Evolutionary conservation across 2,113 vertebrate genomes (phyloP).

Genomic region (Trichechus manatus): DNA sequence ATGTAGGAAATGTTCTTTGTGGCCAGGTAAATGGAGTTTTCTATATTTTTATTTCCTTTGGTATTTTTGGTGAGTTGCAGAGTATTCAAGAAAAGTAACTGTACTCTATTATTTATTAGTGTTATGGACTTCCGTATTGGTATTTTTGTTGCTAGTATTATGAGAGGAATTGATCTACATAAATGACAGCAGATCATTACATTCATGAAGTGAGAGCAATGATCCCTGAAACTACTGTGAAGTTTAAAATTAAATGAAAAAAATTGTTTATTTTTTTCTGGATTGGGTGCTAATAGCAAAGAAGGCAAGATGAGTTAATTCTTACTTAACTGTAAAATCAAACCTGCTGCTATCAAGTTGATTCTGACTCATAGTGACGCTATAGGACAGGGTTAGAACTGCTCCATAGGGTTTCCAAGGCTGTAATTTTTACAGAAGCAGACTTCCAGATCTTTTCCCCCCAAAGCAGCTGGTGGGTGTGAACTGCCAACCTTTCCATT

Average conservation of each 20-base stretch:
- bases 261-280: background rate
- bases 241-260: background rate
- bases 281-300: background rate
- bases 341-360: no score
- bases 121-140: background rate
- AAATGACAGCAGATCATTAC: background rate
- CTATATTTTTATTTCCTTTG: background rate
- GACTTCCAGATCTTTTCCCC: no score
- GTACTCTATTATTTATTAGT: background rate
- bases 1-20: background rate
- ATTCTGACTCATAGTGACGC: no score
- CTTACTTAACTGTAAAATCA: background rate
- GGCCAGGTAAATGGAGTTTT: background rate
- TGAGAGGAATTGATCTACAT: background rate
- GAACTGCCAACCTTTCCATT: no score
- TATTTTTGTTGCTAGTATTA: background rate
- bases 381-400: no score
- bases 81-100: background rate
- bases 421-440: no score
- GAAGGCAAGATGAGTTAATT: background rate
- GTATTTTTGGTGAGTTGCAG: background rate
- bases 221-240: background rate
- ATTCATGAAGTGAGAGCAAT: background rate
- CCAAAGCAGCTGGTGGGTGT: no score
- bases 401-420: no score